These are phyloP conservation scores for Rhabdornis inornatus DNA, from an alignment of 2,113 vertebrate genomes.

Conservation along the genomic window DNA sequence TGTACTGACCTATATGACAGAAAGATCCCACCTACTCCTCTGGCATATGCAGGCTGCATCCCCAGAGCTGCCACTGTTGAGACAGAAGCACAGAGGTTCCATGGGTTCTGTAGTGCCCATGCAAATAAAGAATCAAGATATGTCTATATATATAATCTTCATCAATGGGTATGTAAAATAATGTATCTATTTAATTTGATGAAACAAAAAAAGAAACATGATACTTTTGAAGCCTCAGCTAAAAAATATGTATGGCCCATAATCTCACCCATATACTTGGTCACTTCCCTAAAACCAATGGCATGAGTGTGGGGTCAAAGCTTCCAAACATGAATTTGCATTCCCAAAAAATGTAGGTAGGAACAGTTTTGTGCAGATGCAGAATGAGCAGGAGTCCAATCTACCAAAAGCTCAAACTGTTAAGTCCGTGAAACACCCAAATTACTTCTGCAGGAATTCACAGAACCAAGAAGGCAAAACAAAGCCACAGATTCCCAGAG, in stretches of 20 bases:
- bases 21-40: constrained; percentile 29
- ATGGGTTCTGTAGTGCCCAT: not conserved
- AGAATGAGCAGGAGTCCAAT: not conserved
- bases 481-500: no score
- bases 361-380: not conserved
- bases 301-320: not conserved
- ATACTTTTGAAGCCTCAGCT: not conserved
- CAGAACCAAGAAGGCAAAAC: not conserved
- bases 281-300: not conserved
- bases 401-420: not conserved
- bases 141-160: not conserved
- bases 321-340: not conserved
- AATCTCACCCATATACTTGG: not conserved
- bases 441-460: not conserved
- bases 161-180: not conserved
- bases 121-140: not conserved
- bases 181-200: not conserved
- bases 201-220: not conserved
- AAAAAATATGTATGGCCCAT: not conserved
- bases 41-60: constrained; percentile 32
- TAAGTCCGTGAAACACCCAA: not conserved
- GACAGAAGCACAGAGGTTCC: not conserved
- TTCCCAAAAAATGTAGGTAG: not conserved
- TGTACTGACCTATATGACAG: constrained; percentile 28
- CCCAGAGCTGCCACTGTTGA: constrained; percentile 20